These are phyloP conservation scores for Recurvirostra avosetta DNA, from an alignment of 2,113 vertebrate species.

Conservation along the genomic window DNA sequence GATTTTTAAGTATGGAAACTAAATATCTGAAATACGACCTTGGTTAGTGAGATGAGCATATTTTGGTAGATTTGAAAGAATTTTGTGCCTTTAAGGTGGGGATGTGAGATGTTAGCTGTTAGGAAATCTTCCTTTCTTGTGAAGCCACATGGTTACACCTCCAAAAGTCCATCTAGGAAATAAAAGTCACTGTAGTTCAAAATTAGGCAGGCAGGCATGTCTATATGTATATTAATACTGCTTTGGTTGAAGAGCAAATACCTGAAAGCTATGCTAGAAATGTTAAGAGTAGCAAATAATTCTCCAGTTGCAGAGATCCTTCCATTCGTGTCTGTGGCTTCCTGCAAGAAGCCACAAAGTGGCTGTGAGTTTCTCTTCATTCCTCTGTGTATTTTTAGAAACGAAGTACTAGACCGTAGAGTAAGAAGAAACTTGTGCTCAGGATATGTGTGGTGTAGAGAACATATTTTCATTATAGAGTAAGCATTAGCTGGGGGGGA, in stretches of 20 bases:
- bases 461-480: conserved; percentile 9
- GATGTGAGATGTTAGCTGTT: neutral
- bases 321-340: conserved; percentile 34
- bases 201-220: neutral
- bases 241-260: neutral
- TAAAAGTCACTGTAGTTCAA: neutral
- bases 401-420: neutral
- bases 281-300: conserved; percentile 4
- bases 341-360: conserved; percentile 46
- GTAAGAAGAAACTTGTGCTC: conserved; percentile 19
- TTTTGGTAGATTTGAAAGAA: neutral
- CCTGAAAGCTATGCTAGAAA: neutral
- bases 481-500: neutral
- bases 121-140: neutral
- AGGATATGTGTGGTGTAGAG: conserved; percentile 31
- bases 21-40: neutral
- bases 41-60: neutral
- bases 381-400: conserved; percentile 49
- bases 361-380: conserved; percentile 29
- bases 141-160: neutral
- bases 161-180: neutral
- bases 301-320: conserved; percentile 20
- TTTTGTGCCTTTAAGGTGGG: neutral
- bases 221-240: neutral
- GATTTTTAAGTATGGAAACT: neutral